Conservation (phyloP, 2,888 invertebrate genomes). For the Mamestra brassicae region DNA sequence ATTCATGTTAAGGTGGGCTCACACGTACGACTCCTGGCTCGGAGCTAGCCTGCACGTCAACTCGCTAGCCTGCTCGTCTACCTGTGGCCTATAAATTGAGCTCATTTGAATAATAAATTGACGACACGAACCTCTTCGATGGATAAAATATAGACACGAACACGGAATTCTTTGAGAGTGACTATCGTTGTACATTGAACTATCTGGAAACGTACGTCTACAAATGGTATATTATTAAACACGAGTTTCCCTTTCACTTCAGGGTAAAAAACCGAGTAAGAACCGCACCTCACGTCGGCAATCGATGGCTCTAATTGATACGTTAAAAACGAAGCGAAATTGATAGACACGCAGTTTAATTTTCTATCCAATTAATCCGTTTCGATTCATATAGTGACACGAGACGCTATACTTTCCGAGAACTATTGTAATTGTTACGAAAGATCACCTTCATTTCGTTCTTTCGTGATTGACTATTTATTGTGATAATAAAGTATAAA, state of each 20-base stretch:
- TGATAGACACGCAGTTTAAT: conserved; percentile 74
- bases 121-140: conserved; percentile 43
- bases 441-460: conserved; percentile 19
- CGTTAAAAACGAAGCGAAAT: conserved; percentile 69
- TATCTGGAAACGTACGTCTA: conserved; percentile 37
- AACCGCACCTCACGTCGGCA: conserved; percentile 57
- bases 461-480: conserved; percentile 4
- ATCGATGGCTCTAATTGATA: conserved; percentile 72
- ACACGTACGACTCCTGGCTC: conserved; percentile 64
- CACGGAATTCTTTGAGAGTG: conserved; percentile 47
- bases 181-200: conserved; percentile 21
- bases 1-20: conserved; percentile 70
- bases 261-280: conserved; percentile 35
- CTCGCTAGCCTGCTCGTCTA: conserved; percentile 37
- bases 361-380: conserved; percentile 69
- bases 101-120: conserved; percentile 69
- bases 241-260: conserved; percentile 65
- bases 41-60: conserved; percentile 67
- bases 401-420: conserved; percentile 54
- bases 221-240: conserved; percentile 53
- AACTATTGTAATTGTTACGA: conserved; percentile 41
- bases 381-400: conserved; percentile 54
- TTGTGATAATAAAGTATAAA: conserved; percentile 34
- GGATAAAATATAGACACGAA: conserved; percentile 38
- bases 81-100: conserved; percentile 67